These are phyloP conservation scores for Anoplopoma fimbria DNA, from an alignment of 2,113 vertebrate genomes.

Conservation along the genomic window DNA sequence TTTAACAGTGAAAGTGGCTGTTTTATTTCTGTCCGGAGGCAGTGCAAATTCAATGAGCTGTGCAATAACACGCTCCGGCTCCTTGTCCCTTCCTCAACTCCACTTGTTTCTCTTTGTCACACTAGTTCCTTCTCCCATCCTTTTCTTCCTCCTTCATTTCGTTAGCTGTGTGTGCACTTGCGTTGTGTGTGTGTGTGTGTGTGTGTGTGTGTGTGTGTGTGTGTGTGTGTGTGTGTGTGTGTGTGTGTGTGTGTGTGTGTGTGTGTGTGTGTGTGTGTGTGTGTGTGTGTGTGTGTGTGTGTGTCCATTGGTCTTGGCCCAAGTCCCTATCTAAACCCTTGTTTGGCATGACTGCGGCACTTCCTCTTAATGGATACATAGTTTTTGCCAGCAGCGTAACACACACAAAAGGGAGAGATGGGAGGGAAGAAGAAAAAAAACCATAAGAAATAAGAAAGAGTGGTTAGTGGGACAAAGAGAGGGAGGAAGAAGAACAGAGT, in stretches of 20 bases:
- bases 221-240: background rate
- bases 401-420: background rate
- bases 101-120: slow-evolving; percentile 24
- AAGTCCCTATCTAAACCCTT: slow-evolving; percentile 14
- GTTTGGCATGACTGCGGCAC: slow-evolving; percentile 22
- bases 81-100: slow-evolving; percentile 35
- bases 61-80: slow-evolving; percentile 48
- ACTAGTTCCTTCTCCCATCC: background rate
- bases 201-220: background rate
- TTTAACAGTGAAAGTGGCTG: slow-evolving; percentile 22
- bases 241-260: background rate
- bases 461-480: background rate
- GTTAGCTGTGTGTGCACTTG: background rate
- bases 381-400: slow-evolving; percentile 31
- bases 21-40: slow-evolving; percentile 53
- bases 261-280: background rate
- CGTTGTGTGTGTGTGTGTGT: background rate
- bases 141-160: slow-evolving; percentile 1
- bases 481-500: background rate
- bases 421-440: background rate
- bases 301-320: background rate
- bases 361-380: slow-evolving; percentile 37
- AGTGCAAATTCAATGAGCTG: slow-evolving; percentile 39
- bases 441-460: background rate
- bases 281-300: background rate